Base-by-base conservation (phyloP, 2,797 vertebrate species). In the Urocyon cinereoargenteus region DNA sequence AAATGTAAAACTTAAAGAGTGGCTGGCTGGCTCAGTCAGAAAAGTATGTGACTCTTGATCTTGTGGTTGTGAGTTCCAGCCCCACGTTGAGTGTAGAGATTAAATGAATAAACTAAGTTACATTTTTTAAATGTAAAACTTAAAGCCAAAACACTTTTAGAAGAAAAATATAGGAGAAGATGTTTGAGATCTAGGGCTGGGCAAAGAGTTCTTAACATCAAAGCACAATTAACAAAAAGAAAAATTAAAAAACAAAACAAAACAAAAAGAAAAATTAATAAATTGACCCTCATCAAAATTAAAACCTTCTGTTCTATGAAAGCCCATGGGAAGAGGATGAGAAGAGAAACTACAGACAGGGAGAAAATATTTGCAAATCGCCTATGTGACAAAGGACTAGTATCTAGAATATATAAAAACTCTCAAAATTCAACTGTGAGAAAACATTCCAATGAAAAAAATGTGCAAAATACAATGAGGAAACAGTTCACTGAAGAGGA, bases 351-450 rank as follows among this genome's bases (percentile, higher is more conserved):
- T 73, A 75, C 1, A 87, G 13, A 55, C 31, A 49, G 10, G 31
- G 55, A 28, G 62, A 96, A 91, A 94, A 90, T 62, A 96, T 81
- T 93, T 73, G 2, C 51, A 75, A 75, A 66, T 12, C 14, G 53
- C 1, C 5, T 77, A 28, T 68, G 24, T 24, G 66, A 59, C 6
- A 61, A 68, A 75, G 21, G 21, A 59, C 16, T 57, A 77, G 6
- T 62, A 83, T 82, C 83, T 87, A 83, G 70, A 59, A 84, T 89
- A 83, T 72, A 93, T 86, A 91, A 82, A 82, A 87, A 83, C 82
- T 94, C 36, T 79, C 61, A 75, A 94, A 83, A 83, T 59, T 91
- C 68, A 82, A 83, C 15, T 77, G 9, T 45, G 86, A 87, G 66
- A 87, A 78, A 91, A 94, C n/a, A 82, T 75, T 72, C 1, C 22